Evolutionary conservation across 2,113 vertebrate species (phyloP).

Genomic region (human (Homo sapiens)): GRCh38 chr9:134186001-134186500

Average conservation of each 20-base stretch:
- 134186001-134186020: fast-evolving
- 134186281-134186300: not conserved
- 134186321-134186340: fast-evolving
- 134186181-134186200: not conserved
- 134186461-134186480: not conserved
- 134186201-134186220: not conserved
- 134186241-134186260: fast-evolving
- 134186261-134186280: too few relatives aligned
- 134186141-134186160: not conserved
- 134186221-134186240: fast-evolving
- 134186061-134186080: fast-evolving
- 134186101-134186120: fast-evolving
- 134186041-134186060: not conserved
- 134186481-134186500: not conserved
- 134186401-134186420: fast-evolving
- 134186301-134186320: fast-evolving
- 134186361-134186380: too few relatives aligned
- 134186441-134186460: fast-evolving
- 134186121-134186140: fast-evolving
- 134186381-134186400: not conserved
- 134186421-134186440: fast-evolving
- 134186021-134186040: not conserved
- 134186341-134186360: too few relatives aligned
- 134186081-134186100: not conserved
- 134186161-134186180: not conserved